These are phyloP conservation scores for Plagodis dolabraria DNA, from an alignment of 2,888 invertebrate species.

Conservation along the genomic window DNA sequence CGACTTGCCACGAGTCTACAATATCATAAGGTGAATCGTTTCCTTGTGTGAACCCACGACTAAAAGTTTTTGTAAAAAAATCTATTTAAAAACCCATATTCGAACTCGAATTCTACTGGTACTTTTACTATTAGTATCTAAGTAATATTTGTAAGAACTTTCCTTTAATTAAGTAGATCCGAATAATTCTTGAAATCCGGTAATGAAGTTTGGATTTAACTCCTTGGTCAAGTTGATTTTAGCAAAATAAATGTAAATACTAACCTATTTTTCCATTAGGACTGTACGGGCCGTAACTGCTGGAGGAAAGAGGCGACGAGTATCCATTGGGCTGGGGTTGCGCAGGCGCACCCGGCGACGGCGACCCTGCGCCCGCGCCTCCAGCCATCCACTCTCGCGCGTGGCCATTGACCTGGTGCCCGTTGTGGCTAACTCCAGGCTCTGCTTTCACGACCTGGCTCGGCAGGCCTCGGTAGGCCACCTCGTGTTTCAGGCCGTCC, in stretches of 20 bases:
- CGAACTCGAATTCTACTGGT: no score
- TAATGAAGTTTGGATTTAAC: no score
- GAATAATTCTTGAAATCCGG: no score
- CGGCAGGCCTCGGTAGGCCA: conserved; percentile 84
- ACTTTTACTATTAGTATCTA: no score
- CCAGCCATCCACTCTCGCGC: conserved; percentile 83
- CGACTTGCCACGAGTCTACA: no score
- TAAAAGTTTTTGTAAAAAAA: no score
- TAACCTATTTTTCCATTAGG: conserved; percentile 95
- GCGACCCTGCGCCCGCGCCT: conserved; percentile 82
- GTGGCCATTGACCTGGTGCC: conserved; percentile 78
- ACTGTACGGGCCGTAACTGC: conserved; percentile 96
- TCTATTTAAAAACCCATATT: no score
- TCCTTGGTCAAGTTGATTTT: background rate
- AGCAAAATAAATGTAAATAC: conserved; percentile 52
- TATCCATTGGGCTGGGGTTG: conserved; percentile 89
- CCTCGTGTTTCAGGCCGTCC: conserved; percentile 87
- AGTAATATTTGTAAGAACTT: no score
- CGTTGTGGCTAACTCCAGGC: conserved; percentile 81
- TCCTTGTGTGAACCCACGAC: no score
- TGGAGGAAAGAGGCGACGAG: conserved; percentile 93
- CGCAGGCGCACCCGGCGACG: conserved; percentile 87
- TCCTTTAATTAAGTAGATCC: no score
- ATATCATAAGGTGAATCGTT: no score
- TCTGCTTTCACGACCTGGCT: conserved; percentile 77